These are phyloP conservation scores for Oxycera nigricornis DNA, from an alignment of 2,888 invertebrate species.

Conservation along the genomic window DNA sequence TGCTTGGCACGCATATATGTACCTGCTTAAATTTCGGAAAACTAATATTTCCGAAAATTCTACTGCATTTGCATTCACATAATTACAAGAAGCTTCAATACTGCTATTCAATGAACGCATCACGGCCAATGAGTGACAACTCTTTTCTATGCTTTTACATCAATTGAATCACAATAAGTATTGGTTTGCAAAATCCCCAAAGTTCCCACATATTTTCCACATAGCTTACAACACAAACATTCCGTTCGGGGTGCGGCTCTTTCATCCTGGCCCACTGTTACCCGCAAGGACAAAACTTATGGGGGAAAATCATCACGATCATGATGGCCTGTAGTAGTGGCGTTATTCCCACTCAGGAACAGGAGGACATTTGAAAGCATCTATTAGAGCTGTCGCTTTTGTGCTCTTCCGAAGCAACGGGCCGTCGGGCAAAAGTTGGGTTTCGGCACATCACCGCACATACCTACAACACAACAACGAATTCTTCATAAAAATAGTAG, in stretches of 20 bases:
- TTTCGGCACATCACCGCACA: not conserved
- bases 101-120: no score
- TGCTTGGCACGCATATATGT: no score
- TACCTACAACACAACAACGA: not conserved
- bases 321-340: constrained; percentile 38
- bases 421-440: not conserved
- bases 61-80: no score
- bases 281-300: constrained; percentile 26
- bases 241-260: constrained; percentile 47
- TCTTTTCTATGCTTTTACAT: no score
- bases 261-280: constrained; percentile 33
- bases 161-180: no score
- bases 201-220: not conserved
- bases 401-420: constrained; percentile 5
- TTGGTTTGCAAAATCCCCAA: constrained; percentile 1
- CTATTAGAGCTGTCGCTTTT: constrained; percentile 34
- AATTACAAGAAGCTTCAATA: no score
- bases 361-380: constrained; percentile 13
- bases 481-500: not conserved
- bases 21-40: no score
- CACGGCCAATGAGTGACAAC: no score
- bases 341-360: not conserved
- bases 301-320: constrained; percentile 43
- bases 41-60: no score
- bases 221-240: constrained; percentile 7